These are phyloP conservation scores for Phlogophora meticulosa DNA, from an alignment of 2,888 invertebrate species.

Conservation along the genomic window DNA sequence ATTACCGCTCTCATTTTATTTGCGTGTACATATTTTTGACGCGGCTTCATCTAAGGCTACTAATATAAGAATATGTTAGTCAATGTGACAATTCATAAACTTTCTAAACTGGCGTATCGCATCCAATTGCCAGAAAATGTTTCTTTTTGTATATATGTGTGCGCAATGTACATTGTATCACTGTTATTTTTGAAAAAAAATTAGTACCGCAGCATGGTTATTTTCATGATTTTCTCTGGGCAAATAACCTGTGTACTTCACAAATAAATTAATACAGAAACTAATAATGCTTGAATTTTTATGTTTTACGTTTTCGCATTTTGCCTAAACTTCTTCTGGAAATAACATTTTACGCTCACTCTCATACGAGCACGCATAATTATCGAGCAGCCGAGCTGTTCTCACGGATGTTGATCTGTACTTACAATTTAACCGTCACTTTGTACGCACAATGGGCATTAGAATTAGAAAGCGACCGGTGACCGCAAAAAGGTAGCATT, in stretches of 20 bases:
- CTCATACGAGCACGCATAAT: slow-evolving; percentile 74
- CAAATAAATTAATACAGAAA: not conserved
- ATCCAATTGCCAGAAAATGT: slow-evolving; percentile 9
- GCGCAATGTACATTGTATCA: not conserved
- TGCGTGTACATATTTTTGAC: not conserved
- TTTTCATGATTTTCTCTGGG: not conserved
- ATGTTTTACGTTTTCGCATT: too few relatives aligned
- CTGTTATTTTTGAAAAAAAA: not conserved
- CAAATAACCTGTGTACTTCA: too few relatives aligned
- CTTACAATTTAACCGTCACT: slow-evolving; percentile 80
- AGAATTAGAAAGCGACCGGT: slow-evolving; percentile 90
- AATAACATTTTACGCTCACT: slow-evolving; percentile 59
- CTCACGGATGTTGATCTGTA: slow-evolving; percentile 86
- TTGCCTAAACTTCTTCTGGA: slow-evolving; percentile 35
- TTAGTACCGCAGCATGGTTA: not conserved
- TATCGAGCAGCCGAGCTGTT: slow-evolving; percentile 75
- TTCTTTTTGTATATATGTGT: not conserved
- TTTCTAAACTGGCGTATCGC: slow-evolving; percentile 26
- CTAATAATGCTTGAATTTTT: not conserved
- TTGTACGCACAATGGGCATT: slow-evolving; percentile 86
- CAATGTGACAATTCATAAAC: slow-evolving; percentile 26
- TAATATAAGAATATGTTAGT: too few relatives aligned
- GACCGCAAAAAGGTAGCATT: slow-evolving; percentile 89
- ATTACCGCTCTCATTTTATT: not conserved
- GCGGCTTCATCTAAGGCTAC: not conserved